Percentiles rank a stretch among this genome's conserved stretches.
Evolutionary conservation across 1,140 invertebrate genomes (phyloP).

Genomic region (Apolygus lucorum): DNA sequence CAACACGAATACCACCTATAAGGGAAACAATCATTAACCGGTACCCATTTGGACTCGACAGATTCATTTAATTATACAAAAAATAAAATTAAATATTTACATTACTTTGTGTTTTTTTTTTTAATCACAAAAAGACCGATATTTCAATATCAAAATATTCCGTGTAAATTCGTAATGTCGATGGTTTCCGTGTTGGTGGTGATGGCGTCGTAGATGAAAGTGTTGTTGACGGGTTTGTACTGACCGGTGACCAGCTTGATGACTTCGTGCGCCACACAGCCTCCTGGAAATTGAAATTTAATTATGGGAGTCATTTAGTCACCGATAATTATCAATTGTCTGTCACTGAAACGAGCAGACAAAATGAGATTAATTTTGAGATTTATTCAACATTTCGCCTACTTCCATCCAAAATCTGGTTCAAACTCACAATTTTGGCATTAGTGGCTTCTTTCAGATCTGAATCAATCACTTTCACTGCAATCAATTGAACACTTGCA

Average conservation of each 20-base stretch:
- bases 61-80: too few species aligned
- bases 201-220: slow-evolving; percentile 91
- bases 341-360: background rate
- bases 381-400: background rate
- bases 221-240: slow-evolving; percentile 93
- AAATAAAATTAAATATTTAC: too few species aligned
- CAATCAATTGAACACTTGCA: background rate
- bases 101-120: background rate
- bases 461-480: background rate
- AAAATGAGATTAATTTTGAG: too few species aligned
- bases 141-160: background rate
- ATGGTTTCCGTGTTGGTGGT: slow-evolving; percentile 74
- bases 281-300: slow-evolving; percentile 46
- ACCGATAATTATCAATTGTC: background rate
- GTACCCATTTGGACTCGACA: too few species aligned
- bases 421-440: background rate
- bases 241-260: slow-evolving; percentile 97
- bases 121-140: background rate
- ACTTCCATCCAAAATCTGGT: background rate
- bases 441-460: background rate
- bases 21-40: too few species aligned
- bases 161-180: slow-evolving; percentile 44
- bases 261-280: slow-evolving; percentile 87
- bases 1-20: too few species aligned
- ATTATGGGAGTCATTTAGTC: background rate